Evolutionary conservation across 2,888 invertebrate species (phyloP).

Genomic region (Pegoplata infirma): DNA sequence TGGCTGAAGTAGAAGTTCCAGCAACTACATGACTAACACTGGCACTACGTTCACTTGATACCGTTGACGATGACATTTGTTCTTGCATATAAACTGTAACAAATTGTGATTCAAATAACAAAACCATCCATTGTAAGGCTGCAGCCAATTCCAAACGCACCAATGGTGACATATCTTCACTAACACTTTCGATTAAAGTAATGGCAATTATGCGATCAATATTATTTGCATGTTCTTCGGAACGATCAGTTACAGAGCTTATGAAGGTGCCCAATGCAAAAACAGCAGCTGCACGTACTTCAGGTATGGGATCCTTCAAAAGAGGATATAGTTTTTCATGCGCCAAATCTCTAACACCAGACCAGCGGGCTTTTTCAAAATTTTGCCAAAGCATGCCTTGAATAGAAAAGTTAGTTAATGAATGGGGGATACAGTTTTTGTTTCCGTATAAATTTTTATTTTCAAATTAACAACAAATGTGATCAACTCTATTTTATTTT

Average conservation of each 20-base stretch:
- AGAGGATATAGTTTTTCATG: constrained; percentile 94
- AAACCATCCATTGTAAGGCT: constrained; percentile 90
- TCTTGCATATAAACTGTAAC: constrained; percentile 87
- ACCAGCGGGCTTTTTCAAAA: constrained; percentile 94
- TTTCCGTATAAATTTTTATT: no score
- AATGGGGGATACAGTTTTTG: constrained; percentile 3
- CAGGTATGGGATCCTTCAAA: constrained; percentile 89
- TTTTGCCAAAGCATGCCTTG: constrained; percentile 87
- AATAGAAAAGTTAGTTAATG: constrained; percentile 16
- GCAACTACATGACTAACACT: constrained; percentile 69
- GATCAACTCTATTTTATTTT: no score
- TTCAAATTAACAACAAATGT: constrained; percentile 9
- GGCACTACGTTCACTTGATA: constrained; percentile 68
- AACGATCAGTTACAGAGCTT: constrained; percentile 88
- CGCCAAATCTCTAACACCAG: constrained; percentile 96
- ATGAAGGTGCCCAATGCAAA: constrained; percentile 97
- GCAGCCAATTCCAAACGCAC: constrained; percentile 93
- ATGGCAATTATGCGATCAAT: constrained; percentile 96
- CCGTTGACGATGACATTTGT: constrained; percentile 68
- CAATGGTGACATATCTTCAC: constrained; percentile 91
- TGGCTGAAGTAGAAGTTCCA: constrained; percentile 35
- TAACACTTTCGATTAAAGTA: constrained; percentile 87
- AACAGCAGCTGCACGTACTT: constrained; percentile 95
- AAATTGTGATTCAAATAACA: constrained; percentile 93
- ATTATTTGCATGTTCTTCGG: constrained; percentile 95